Conservation (phyloP, 2,113 vertebrate species). For the Puntigrus tetrazona region DNA sequence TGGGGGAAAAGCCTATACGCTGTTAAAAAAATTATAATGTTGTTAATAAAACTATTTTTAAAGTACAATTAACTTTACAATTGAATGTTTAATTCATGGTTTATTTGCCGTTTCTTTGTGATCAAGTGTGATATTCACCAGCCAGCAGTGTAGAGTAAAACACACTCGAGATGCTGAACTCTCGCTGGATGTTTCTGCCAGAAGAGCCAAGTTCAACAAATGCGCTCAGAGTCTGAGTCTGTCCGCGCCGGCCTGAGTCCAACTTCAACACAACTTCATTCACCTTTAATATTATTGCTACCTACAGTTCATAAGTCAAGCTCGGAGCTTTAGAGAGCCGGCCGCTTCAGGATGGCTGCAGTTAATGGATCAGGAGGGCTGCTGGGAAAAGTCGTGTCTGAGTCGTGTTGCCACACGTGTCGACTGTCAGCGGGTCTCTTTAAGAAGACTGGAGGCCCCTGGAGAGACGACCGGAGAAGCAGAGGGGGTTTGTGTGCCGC, state of each 20-base stretch:
- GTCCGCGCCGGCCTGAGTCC: conserved; percentile 1
- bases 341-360: conserved; percentile 6
- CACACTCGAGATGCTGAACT: neutral
- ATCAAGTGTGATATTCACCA: neutral
- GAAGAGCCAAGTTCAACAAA: conserved; percentile 48
- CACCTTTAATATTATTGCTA: conserved; percentile 32
- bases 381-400: conserved; percentile 26
- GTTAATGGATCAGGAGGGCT: conserved; percentile 12
- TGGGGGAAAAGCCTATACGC: no score
- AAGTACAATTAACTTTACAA: neutral
- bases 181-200: neutral
- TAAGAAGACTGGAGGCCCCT: conserved; percentile 7
- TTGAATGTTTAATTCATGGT: no score
- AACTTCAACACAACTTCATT: conserved; percentile 48
- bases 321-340: conserved; percentile 31
- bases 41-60: neutral
- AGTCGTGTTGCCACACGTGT: conserved; percentile 31
- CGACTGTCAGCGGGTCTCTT: conserved; percentile 40
- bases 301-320: conserved; percentile 41
- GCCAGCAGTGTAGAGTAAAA: neutral
- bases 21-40: no score
- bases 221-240: conserved; percentile 36
- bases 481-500: neutral
- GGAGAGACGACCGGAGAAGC: neutral
- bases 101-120: neutral